Evolutionary conservation across 2,113 vertebrate species (phyloP).

Genomic region (Hipposideros armiger): DNA sequence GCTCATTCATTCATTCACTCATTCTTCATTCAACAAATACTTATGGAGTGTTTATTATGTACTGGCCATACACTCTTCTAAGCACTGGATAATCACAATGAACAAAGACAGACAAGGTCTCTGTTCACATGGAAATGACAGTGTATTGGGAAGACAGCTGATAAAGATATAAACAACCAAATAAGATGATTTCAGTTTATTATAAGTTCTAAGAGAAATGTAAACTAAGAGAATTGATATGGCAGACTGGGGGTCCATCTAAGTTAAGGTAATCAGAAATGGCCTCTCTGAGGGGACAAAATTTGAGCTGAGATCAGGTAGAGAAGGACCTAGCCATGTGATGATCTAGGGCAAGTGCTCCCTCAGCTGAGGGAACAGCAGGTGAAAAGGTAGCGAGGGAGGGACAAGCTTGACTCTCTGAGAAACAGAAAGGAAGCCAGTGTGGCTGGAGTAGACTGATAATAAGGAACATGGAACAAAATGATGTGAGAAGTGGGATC

Average conservation of each 20-base stretch:
- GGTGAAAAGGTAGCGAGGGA: not conserved
- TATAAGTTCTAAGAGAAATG: not conserved
- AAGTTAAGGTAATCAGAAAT: not conserved
- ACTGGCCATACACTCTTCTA: not conserved
- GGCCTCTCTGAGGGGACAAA: not conserved
- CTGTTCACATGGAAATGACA: not conserved
- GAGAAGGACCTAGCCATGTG: not conserved
- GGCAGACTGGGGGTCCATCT: not conserved
- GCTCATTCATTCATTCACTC: not conserved
- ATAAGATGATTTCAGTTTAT: not conserved
- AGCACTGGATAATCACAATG: not conserved
- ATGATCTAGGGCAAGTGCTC: not conserved
- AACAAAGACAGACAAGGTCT: not conserved
- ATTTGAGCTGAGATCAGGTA: not conserved
- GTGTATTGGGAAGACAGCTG: not conserved
- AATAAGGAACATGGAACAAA: not conserved
- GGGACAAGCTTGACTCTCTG: not conserved
- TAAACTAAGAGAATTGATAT: not conserved
- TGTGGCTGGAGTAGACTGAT: not conserved
- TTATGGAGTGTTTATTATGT: not conserved
- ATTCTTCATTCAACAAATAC: not conserved
- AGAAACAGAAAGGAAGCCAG: not conserved
- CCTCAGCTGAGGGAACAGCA: not conserved
- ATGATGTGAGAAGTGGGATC: not conserved
- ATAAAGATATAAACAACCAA: not conserved